Evolutionary conservation across 2,113 vertebrate species (phyloP).

Genomic region (Campylomormyrus numenius): DNA sequence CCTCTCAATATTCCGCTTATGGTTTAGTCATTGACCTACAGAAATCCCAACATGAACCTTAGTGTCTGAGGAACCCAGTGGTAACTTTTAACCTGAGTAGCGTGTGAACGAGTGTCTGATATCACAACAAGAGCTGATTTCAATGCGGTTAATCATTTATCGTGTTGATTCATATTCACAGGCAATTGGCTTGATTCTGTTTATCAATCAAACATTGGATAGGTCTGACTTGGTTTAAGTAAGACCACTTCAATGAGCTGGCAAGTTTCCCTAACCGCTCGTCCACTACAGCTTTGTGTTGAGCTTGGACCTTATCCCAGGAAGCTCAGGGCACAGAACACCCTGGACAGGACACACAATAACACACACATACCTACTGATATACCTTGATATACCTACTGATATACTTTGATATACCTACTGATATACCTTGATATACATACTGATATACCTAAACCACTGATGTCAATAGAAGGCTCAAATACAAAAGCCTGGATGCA

Average conservation of each 20-base stretch:
- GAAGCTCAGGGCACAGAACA: background rate
- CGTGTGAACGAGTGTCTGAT: background rate
- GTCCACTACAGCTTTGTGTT: background rate
- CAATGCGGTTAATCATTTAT: background rate
- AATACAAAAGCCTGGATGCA: background rate
- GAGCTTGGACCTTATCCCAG: background rate
- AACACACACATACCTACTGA: background rate
- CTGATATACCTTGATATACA: too few relatives aligned
- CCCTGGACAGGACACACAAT: background rate
- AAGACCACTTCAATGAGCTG: background rate
- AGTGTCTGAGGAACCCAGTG: background rate
- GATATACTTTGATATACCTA: background rate
- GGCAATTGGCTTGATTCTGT: background rate
- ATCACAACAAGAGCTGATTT: background rate
- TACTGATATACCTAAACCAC: background rate
- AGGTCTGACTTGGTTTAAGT: background rate
- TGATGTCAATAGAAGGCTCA: background rate
- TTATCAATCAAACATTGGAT: background rate
- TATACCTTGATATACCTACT: too few relatives aligned
- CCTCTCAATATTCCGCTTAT: background rate
- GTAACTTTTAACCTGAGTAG: background rate
- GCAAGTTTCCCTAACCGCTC: background rate
- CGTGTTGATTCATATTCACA: background rate
- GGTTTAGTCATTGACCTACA: constrained; percentile 1
- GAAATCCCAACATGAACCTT: background rate